Conservation (phyloP, 2,797 vertebrate species). For the Rhinoraja longicauda region DNA sequence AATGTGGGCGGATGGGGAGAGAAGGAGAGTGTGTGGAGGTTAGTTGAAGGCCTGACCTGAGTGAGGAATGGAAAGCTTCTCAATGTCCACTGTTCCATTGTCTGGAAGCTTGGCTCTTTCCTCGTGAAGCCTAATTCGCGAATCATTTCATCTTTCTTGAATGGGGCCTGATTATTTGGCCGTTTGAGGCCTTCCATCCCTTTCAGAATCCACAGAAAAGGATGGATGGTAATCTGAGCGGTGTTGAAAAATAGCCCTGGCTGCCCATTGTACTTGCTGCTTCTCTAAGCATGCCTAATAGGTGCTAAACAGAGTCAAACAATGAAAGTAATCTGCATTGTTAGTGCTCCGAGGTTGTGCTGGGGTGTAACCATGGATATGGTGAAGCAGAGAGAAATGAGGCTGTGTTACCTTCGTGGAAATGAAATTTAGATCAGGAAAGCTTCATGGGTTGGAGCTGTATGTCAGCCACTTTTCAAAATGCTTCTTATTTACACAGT, state of each 20-base stretch:
- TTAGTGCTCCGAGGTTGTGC: conserved; percentile 60
- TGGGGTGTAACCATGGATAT: conserved; percentile 64
- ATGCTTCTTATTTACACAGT: not conserved
- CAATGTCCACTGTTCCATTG: not conserved
- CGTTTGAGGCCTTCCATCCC: conserved; percentile 1
- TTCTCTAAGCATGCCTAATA: conserved; percentile 33
- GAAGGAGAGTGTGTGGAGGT: too few relatives aligned
- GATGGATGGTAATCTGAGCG: conserved; percentile 5
- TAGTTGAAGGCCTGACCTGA: not conserved
- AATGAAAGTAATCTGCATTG: conserved; percentile 36
- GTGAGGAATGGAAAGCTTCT: not conserved
- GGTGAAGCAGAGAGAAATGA: conserved; percentile 59
- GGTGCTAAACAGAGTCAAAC: conserved; percentile 28
- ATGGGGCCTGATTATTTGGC: conserved; percentile 38
- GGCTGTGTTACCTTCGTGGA: conserved; percentile 61
- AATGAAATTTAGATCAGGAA: conserved; percentile 57
- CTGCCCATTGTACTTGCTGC: conserved; percentile 22
- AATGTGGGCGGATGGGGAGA: too few relatives aligned
- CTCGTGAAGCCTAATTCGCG: not conserved
- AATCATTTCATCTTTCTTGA: conserved; percentile 32
- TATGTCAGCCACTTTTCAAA: conserved; percentile 59
- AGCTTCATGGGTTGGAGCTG: conserved; percentile 57
- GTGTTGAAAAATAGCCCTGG: conserved; percentile 10
- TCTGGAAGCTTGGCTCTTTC: not conserved
- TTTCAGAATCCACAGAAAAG: not conserved